Evolutionary conservation across 1,140 invertebrate genomes (phyloP).

Genomic region (Solenopsis invicta): DNA sequence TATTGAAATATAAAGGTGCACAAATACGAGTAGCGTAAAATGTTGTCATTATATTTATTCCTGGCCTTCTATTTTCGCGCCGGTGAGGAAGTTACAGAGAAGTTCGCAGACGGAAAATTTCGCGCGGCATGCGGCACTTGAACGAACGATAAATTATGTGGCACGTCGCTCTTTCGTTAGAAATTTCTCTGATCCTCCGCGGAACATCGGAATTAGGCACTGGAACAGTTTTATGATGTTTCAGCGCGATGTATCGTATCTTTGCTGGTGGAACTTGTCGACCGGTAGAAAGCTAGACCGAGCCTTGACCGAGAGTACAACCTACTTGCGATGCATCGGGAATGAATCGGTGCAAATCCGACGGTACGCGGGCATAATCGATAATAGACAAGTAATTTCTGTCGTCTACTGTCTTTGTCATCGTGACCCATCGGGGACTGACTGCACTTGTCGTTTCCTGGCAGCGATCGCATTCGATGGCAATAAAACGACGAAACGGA

Average conservation of each 20-base stretch:
- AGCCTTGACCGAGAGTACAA: slow-evolving; percentile 78
- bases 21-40: not conserved
- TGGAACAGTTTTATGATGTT: not conserved
- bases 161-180: not conserved
- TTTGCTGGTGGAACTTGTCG: slow-evolving; percentile 11
- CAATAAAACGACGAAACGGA: not conserved
- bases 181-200: not conserved
- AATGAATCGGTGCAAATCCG: too few relatives aligned
- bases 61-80: not conserved
- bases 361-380: slow-evolving; percentile 4
- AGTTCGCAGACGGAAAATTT: not conserved
- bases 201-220: not conserved
- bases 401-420: not conserved
- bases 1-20: not conserved
- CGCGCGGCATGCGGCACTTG: not conserved
- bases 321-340: slow-evolving; percentile 72
- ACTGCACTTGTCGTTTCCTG: not conserved
- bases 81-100: not conserved
- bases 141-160: not conserved
- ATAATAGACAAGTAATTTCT: not conserved
- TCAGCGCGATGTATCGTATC: not conserved
- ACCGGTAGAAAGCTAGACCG: slow-evolving; percentile 76
- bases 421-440: not conserved
- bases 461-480: not conserved
- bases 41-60: slow-evolving; percentile 18